Evolutionary conservation across 1,140 invertebrate genomes (phyloP).

Genomic region (Condylostylus longicornis): DNA sequence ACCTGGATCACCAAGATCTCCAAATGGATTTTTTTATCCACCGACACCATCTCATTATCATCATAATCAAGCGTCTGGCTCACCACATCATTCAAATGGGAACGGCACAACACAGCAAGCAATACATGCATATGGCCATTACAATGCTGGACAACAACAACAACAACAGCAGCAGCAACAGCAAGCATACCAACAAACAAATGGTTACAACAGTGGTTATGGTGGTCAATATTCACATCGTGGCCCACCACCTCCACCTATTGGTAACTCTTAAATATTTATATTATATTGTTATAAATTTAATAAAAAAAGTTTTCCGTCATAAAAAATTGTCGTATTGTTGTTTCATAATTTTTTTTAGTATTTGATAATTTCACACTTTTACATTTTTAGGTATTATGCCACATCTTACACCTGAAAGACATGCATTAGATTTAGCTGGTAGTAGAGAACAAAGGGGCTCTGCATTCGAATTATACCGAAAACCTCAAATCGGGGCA

Average conservation of each 20-base stretch:
- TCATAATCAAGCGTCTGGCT: slow-evolving; percentile 29
- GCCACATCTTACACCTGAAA: slow-evolving; percentile 25
- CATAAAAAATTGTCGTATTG: too few species aligned
- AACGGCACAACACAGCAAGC: slow-evolving; percentile 14
- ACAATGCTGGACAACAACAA: slow-evolving; percentile 22
- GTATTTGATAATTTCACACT: neutral
- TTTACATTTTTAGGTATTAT: slow-evolving; percentile 17
- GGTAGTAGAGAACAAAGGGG: slow-evolving; percentile 78
- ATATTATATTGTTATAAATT: too few species aligned
- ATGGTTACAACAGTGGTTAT: slow-evolving; percentile 22
- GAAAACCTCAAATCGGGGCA: slow-evolving; percentile 55
- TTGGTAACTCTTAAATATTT: slow-evolving; percentile 16
- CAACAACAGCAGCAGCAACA: slow-evolving; percentile 14
- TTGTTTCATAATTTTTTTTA: neutral
- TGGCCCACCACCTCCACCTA: slow-evolving; percentile 31
- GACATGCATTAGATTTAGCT: slow-evolving; percentile 48
- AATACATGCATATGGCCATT: slow-evolving; percentile 19
- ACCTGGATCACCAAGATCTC: slow-evolving; percentile 26
- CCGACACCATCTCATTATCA: slow-evolving; percentile 35
- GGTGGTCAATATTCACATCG: slow-evolving; percentile 35
- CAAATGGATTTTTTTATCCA: slow-evolving; percentile 29
- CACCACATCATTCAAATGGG: slow-evolving; percentile 18
- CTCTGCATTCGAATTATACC: slow-evolving; percentile 89
- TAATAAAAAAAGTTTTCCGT: too few species aligned
- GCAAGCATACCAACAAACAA: slow-evolving; percentile 15